phyloP scores from a whole-genome alignment of 2,113 vertebrate species.

The Saguinus midas region DNA sequence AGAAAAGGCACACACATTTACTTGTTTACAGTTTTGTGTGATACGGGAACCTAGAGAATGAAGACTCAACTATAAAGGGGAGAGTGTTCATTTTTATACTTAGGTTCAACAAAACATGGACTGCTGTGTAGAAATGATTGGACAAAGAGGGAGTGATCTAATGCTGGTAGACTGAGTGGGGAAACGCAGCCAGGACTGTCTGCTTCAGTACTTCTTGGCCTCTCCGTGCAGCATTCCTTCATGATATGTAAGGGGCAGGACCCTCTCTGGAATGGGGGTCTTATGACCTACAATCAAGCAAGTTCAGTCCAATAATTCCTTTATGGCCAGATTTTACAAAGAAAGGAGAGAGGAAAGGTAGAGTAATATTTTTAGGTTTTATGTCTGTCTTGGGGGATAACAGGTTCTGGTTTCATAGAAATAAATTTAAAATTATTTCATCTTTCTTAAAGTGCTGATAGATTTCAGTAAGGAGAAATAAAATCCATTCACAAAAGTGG shows the following conservation, averaged over 20 bases:
- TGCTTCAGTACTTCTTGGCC: neutral
- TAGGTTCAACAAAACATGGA: neutral
- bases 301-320: neutral
- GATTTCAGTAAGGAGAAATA: neutral
- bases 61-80: neutral
- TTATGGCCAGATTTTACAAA: neutral
- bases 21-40: neutral
- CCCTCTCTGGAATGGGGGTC: neutral
- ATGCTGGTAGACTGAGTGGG: neutral
- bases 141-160: neutral
- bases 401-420: neutral
- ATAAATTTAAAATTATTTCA: neutral
- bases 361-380: neutral
- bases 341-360: neutral
- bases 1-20: neutral
- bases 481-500: neutral
- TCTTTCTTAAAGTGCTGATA: neutral
- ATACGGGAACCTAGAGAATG: neutral
- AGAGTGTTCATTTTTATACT: neutral
- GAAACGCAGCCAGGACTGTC: neutral
- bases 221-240: neutral
- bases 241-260: neutral
- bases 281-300: neutral
- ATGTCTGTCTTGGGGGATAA: neutral
- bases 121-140: neutral